These are phyloP conservation scores for Phortica variegata DNA, from an alignment of 1,140 invertebrate genomes.

Conservation along the genomic window DNA sequence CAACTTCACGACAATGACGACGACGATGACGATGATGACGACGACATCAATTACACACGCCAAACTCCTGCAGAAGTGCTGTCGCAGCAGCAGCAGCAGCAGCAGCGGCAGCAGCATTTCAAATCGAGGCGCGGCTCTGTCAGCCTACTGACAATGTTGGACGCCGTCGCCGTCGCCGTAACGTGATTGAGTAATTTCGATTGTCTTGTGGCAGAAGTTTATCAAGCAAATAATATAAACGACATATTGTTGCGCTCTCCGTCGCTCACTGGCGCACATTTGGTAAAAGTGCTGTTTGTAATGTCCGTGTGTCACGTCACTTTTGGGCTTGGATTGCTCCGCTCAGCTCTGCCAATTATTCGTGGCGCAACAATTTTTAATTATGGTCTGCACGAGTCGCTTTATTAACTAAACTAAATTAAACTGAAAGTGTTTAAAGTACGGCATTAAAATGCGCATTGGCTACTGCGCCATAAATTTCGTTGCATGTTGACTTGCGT, in stretches of 20 bases:
- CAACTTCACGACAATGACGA: too few species aligned
- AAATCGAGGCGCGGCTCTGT: slow-evolving; percentile 43
- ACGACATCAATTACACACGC: too few species aligned
- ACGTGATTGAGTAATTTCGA: slow-evolving; percentile 53
- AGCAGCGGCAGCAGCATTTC: slow-evolving; percentile 5
- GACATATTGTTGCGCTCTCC: slow-evolving; percentile 31
- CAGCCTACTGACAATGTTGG: slow-evolving; percentile 33
- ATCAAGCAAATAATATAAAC: slow-evolving; percentile 54
- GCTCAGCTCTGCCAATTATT: too few species aligned
- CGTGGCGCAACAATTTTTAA: slow-evolving; percentile 42
- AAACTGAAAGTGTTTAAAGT: slow-evolving; percentile 13
- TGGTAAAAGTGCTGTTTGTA: slow-evolving; percentile 49
- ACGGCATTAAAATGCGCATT: neutral
- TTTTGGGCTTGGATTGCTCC: slow-evolving; percentile 38
- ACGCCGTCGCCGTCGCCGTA: slow-evolving; percentile 23
- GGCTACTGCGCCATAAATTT: slow-evolving; percentile 24
- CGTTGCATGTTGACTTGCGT: too few species aligned
- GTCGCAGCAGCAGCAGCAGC: slow-evolving; percentile 25
- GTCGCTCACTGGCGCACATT: slow-evolving; percentile 19
- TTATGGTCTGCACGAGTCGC: slow-evolving; percentile 28
- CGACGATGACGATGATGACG: too few species aligned
- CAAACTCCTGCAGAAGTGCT: too few species aligned
- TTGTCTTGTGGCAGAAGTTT: slow-evolving; percentile 54
- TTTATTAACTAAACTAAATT: slow-evolving; percentile 12
- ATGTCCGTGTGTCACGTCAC: slow-evolving; percentile 46